Evolutionary conservation across 2,113 vertebrate genomes (phyloP).

Genomic region (Monopterus albus): DNA sequence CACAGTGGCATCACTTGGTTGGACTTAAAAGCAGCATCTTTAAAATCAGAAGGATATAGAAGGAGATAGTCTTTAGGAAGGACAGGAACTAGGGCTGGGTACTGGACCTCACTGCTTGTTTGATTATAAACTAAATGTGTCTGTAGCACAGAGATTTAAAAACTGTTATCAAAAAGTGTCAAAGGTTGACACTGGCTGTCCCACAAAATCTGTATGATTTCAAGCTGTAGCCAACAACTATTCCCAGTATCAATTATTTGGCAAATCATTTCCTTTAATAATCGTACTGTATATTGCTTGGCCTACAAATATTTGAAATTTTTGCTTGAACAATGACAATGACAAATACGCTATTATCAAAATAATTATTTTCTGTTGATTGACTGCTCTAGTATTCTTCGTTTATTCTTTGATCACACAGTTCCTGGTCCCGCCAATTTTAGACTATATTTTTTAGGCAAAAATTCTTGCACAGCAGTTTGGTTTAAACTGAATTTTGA

Average conservation of each 20-base stretch:
- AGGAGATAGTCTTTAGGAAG: too few relatives aligned
- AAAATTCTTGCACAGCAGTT: not conserved
- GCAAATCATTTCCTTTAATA: not conserved
- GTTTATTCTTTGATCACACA: not conserved
- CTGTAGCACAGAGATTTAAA: not conserved
- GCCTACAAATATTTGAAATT: accelerated
- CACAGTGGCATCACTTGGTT: not conserved
- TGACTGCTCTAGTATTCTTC: too few relatives aligned
- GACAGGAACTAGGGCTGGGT: too few relatives aligned
- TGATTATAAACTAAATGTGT: not conserved
- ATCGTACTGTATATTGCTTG: not conserved
- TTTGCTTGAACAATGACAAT: too few relatives aligned
- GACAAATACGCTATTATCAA: too few relatives aligned
- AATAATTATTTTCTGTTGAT: not conserved
- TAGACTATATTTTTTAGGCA: not conserved
- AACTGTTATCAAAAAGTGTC: too few relatives aligned
- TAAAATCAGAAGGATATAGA: too few relatives aligned
- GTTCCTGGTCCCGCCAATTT: not conserved
- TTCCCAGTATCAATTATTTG: not conserved
- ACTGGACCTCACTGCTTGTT: not conserved
- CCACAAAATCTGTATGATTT: too few relatives aligned
- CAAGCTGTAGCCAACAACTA: too few relatives aligned
- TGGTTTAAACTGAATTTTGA: not conserved
- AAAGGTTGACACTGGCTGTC: too few relatives aligned
- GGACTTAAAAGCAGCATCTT: not conserved